Base-by-base conservation (phyloP, 2,797 vertebrate genomes). In the Hybognathus amarus region DNA sequence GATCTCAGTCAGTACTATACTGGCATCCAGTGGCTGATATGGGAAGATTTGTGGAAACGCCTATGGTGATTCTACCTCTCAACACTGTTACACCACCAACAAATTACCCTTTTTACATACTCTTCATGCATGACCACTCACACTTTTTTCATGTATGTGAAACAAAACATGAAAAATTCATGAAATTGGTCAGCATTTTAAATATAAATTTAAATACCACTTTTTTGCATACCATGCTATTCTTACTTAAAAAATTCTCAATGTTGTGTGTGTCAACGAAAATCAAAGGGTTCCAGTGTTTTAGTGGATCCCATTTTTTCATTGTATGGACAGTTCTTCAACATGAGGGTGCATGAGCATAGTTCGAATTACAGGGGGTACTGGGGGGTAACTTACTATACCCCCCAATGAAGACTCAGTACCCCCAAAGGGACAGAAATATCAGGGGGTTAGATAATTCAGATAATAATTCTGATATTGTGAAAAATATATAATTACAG, bases 21-120 rank as follows among this genome's bases (percentile, higher is more conserved):
- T 86, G 85, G 76, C 85, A 86, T 86, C 85, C 76, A 83, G 85
- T 86, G 85, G 85, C 63, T 61, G 77, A 73, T 67, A 69, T 83
- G n/a, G 77, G 80, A 79, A 85, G 76, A 74, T 75, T 71, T 71
- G 70, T 54, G 24, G 66, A 15, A 71, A 70, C 5, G 47, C 52
- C 36, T 52, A 36, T 40, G 70, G 66, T 30, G 7, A 11, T 76
- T 47, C 42, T 15, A 47, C 45, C 45, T 47, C 45, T 54, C 30
- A n/a, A 24, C 17, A 8, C 11, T 18, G 61, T 79, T 61, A 84
- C 69, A 59, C 10, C 20, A 59, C 15, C 20, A 38, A 69, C 22
- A 75, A 85, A 47, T 42, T 38, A 76, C 45, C 27, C 63, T 75
- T 1, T 5, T 22, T 42, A 33, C 30, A 30, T 30, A 30, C 30